Conservation (phyloP, 1,140 invertebrate species). For the Chelonus insularis region DNA sequence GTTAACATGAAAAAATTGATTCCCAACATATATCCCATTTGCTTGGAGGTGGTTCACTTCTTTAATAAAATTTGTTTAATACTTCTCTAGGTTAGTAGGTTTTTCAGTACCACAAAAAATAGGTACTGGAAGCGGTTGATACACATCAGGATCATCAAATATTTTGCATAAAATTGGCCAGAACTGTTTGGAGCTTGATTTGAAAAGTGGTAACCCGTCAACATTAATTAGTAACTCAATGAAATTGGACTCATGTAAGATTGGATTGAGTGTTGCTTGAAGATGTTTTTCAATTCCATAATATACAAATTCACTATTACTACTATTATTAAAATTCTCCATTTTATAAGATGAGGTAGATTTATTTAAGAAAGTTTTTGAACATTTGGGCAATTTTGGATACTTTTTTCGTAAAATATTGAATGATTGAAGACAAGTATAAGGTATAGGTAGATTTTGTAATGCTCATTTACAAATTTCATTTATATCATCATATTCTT, state of each 20-base stretch:
- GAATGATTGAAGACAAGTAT: constrained; percentile 27
- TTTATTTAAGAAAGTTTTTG: constrained; percentile 15
- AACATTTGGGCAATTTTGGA: constrained; percentile 17
- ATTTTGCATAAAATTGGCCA: constrained; percentile 22
- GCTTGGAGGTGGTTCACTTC: constrained; percentile 16
- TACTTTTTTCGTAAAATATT: constrained; percentile 27
- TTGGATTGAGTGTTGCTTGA: background rate
- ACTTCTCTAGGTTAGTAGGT: background rate
- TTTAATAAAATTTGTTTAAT: constrained; percentile 16
- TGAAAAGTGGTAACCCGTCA: constrained; percentile 24
- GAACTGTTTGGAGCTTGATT: constrained; percentile 24
- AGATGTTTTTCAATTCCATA: constrained; percentile 17
- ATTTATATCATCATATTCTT: no score
- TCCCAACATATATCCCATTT: constrained; percentile 6
- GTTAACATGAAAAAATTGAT: constrained; percentile 7
- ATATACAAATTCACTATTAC: constrained; percentile 12
- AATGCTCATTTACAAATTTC: constrained; percentile 31
- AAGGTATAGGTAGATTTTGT: constrained; percentile 20
- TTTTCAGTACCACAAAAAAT: constrained; percentile 20
- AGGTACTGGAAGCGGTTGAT: constrained; percentile 19
- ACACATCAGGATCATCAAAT: background rate
- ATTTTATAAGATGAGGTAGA: constrained; percentile 1
- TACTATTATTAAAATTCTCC: background rate
- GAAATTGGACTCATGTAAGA: background rate
- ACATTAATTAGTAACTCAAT: constrained; percentile 17